These are phyloP conservation scores for Oryzias melastigma DNA, from an alignment of 2,113 vertebrate species.

Conservation along the genomic window DNA sequence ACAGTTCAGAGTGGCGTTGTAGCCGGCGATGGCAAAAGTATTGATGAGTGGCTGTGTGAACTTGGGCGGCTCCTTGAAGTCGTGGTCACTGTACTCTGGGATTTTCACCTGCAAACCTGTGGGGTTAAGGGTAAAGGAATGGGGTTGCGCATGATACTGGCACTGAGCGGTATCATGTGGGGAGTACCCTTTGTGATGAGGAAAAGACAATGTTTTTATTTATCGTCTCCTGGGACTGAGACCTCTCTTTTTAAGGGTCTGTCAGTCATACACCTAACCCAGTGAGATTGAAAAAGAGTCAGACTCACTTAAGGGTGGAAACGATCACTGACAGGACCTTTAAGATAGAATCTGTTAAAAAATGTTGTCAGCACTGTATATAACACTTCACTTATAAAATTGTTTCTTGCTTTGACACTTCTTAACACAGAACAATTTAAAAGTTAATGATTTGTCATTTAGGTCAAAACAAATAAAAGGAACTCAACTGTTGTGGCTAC, in stretches of 20 bases:
- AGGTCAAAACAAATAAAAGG: no score
- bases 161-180: conserved; percentile 72
- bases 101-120: conserved; percentile 86
- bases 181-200: conserved; percentile 71
- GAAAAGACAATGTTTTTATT: conserved; percentile 64
- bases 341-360: conserved; percentile 37
- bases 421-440: no score
- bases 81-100: conserved; percentile 84
- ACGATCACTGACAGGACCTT: conserved; percentile 65
- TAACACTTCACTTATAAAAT: background rate
- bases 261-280: conserved; percentile 53
- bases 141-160: conserved; percentile 71
- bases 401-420: background rate
- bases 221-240: conserved; percentile 27
- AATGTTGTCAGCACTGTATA: accelerated
- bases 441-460: no score
- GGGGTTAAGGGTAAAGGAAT: conserved; percentile 68
- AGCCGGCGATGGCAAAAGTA: conserved; percentile 89
- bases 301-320: conserved; percentile 43
- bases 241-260: conserved; percentile 45
- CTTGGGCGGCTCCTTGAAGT: conserved; percentile 88
- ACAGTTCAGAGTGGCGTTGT: conserved; percentile 94
- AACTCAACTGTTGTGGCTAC: no score
- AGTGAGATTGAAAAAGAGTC: conserved; percentile 16
- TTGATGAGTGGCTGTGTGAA: conserved; percentile 94